Conservation (phyloP, 2,797 vertebrate species). For the Enteromius anoplus region DNA sequence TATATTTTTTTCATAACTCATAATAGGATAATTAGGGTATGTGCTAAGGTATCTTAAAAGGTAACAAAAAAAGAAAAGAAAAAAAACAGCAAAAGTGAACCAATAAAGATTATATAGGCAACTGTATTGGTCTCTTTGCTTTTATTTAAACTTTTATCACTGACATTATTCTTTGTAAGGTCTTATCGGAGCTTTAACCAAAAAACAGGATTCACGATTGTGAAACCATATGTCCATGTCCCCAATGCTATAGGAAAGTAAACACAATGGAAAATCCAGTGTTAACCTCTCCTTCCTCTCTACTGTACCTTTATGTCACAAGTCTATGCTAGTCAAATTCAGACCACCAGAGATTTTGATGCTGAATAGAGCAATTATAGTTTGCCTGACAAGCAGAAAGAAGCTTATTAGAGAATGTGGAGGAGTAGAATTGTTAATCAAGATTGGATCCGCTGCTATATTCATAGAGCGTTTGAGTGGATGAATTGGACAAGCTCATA, state of each 20-base stretch:
- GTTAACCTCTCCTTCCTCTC: not conserved
- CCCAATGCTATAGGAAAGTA: not conserved
- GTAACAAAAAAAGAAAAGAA: not conserved
- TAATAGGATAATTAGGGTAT: not conserved
- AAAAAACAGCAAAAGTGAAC: not conserved
- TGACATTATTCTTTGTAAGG: not conserved
- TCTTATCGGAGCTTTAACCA: not conserved
- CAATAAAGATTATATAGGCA: not conserved
- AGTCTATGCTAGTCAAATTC: not conserved
- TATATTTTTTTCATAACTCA: not conserved
- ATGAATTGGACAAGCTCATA: constrained; percentile 35
- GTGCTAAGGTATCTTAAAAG: not conserved
- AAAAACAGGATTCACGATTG: not conserved
- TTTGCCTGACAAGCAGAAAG: not conserved
- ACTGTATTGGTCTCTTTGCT: not conserved
- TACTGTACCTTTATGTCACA: not conserved
- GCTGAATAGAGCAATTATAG: constrained; percentile 8
- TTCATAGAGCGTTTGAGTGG: constrained; percentile 2
- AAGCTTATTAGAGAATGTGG: constrained; percentile 21
- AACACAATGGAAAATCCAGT: not conserved
- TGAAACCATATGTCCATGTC: not conserved
- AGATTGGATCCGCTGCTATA: constrained; percentile 14
- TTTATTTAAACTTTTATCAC: not conserved
- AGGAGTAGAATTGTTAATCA: constrained; percentile 25
- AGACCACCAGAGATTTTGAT: not conserved